Evolutionary conservation across 2,797 vertebrate genomes (phyloP), one percentile per base, ranked within the genome.

Genomic region (Pristis pectinata): DNA sequence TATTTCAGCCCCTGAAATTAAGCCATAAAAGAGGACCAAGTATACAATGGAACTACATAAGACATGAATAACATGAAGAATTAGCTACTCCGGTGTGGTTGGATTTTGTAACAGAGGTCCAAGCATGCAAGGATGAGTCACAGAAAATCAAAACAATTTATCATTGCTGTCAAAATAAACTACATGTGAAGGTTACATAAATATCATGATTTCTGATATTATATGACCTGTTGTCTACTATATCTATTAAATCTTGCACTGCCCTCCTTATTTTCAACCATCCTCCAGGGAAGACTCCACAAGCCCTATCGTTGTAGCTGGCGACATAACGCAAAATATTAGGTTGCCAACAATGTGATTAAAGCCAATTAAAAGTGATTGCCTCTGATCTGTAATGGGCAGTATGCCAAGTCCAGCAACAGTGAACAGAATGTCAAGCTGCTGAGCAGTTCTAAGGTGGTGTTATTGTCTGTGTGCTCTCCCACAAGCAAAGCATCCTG

Each of bases 301-400:
- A 34, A 13, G 41, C 37, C 4, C 10, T 93, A 49, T 70, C 67
- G 72, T n/a, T 2, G 70, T 53, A n/a, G 22, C 92, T 49, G 44
- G 44, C 56, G 44, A 74, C 41, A 93, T 70, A n/a, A 93, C 27
- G 44, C 67, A 93, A 41, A 74, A 93, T 41, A 70, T 72, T 72
- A 93, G 13, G 41, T 53, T 93, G 49, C 92, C 24, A 93, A 53
- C 72, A 70, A 4, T 30, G 37, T 94, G 22, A 94, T 94, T 94
- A 94, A 93, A 74, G 10, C 92, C 41, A 72, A 93, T 93, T 93
- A 72, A 76, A 74, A 53, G 13, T 93, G 64, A 93, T 93, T 72
- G 67, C 44, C 44, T 74, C 92, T 94, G 27, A 53, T 76, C 92
- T 56, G 70, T 53, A 53, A 17, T 70, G 67, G 70, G 70, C 70